A percentile compares a stretch with the other conserved stretches of the same genome.
These are phyloP conservation scores for Camponotus floridanus DNA, from an alignment of 1,140 invertebrate species.

Conservation along the genomic window DNA sequence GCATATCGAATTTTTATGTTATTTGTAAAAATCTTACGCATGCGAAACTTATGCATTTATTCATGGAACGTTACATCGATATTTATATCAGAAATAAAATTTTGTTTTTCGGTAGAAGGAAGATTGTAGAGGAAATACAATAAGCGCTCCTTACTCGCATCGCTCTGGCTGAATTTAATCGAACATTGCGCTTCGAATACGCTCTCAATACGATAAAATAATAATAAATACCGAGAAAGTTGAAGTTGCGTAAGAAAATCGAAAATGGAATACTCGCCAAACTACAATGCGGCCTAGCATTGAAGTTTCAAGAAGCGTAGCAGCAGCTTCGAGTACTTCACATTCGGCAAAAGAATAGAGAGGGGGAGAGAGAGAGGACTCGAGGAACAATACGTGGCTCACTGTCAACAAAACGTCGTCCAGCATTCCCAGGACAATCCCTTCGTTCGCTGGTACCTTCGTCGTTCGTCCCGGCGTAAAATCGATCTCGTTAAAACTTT, in stretches of 20 bases:
- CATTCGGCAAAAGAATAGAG: slow-evolving; percentile 33
- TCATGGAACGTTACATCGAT: slow-evolving; percentile 9
- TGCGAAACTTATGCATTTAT: neutral
- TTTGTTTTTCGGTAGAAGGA: neutral
- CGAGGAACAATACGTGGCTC: slow-evolving; percentile 61
- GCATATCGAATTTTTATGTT: neutral
- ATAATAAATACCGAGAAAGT: slow-evolving; percentile 48
- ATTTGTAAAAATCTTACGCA: slow-evolving; percentile 19
- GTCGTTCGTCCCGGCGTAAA: slow-evolving; percentile 64
- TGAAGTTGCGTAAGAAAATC: slow-evolving; percentile 44
- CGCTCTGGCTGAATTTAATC: slow-evolving; percentile 41
- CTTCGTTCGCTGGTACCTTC: slow-evolving; percentile 42
- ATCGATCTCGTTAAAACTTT: slow-evolving; percentile 78
- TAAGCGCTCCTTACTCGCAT: neutral
- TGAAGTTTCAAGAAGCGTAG: slow-evolving; percentile 64
- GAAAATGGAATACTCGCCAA: slow-evolving; percentile 32
- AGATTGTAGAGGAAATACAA: slow-evolving; percentile 16
- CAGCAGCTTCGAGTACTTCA: slow-evolving; percentile 50
- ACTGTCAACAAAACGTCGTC: slow-evolving; percentile 72
- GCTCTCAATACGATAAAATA: slow-evolving; percentile 41
- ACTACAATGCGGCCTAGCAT: slow-evolving; percentile 45
- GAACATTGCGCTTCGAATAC: slow-evolving; percentile 29
- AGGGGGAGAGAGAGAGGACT: neutral
- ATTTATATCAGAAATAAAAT: slow-evolving; percentile 6
- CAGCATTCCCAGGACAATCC: slow-evolving; percentile 66